Percentiles rank a stretch among this genome's conserved stretches.
phyloP scores from a whole-genome alignment of 64 coral and sea anemone genomes.

The Anthopleura sola region DNA sequence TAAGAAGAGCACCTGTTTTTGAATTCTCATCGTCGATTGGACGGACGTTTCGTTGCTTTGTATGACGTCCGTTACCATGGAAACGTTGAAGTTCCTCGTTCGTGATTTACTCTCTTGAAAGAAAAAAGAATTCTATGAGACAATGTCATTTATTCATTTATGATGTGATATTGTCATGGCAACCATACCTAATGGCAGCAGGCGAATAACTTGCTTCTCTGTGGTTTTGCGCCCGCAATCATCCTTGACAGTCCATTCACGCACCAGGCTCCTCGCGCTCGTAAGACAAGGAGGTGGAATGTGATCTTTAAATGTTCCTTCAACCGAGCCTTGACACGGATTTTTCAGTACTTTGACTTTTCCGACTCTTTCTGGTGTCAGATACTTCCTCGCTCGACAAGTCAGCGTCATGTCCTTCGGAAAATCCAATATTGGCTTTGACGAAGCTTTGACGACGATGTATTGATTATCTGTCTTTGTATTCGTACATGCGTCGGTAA shows the following conservation, averaged over 20 bases:
- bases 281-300: not conserved
- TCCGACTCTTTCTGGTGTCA: not conserved
- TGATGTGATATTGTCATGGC: not conserved
- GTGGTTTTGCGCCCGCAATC: not conserved
- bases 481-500: slow-evolving; percentile 30
- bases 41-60: not conserved
- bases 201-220: slow-evolving; percentile 16
- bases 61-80: not conserved
- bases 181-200: slow-evolving; percentile 28
- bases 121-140: not conserved
- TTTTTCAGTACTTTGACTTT: not conserved
- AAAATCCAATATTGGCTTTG: not conserved
- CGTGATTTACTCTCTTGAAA: not conserved
- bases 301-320: not conserved
- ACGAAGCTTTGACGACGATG: not conserved
- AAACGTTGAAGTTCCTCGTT: slow-evolving; percentile 15
- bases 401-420: slow-evolving; percentile 2
- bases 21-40: not conserved
- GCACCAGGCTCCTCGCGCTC: not conserved
- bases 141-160: not conserved
- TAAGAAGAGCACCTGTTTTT: not conserved
- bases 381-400: slow-evolving; percentile 17
- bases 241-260: slow-evolving; percentile 19
- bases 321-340: not conserved
- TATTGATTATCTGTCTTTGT: not conserved